These are phyloP conservation scores for Apteryx owenii DNA, from an alignment of 2,113 vertebrate genomes.

Conservation along the genomic window DNA sequence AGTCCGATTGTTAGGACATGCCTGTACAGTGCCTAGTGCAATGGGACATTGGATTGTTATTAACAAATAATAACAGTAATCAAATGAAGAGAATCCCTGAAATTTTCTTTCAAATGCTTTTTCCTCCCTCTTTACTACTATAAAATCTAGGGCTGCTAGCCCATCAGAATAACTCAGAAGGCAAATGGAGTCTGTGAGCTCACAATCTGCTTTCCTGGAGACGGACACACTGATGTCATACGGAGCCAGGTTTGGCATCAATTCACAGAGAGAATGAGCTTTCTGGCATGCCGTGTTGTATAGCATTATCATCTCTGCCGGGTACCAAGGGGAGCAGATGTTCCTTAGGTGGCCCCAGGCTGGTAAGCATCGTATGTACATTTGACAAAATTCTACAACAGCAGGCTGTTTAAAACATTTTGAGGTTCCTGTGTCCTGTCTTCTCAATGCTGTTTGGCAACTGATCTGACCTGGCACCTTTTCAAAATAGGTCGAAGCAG, in stretches of 20 bases:
- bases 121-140: not conserved
- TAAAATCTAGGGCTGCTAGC: not conserved
- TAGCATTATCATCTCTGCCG: constrained; percentile 38
- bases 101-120: not conserved
- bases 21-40: not conserved
- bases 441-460: not conserved
- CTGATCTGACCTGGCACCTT: not conserved
- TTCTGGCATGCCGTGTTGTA: constrained; percentile 56
- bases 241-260: constrained; percentile 56
- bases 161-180: constrained; percentile 10
- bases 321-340: constrained; percentile 72
- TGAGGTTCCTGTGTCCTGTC: not conserved
- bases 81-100: not conserved
- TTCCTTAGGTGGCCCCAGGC: constrained; percentile 69
- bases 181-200: constrained; percentile 9
- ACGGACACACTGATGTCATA: constrained; percentile 18
- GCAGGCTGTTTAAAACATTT: constrained; percentile 17
- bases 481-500: not conserved
- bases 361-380: constrained; percentile 51
- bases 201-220: constrained; percentile 29
- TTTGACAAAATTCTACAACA: constrained; percentile 50
- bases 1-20: not conserved
- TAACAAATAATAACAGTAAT: not conserved
- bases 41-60: not conserved
- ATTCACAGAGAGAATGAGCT: constrained; percentile 53